Evolutionary conservation across 2,797 vertebrate species (phyloP).

Genomic region (Limosa lapponica): DNA sequence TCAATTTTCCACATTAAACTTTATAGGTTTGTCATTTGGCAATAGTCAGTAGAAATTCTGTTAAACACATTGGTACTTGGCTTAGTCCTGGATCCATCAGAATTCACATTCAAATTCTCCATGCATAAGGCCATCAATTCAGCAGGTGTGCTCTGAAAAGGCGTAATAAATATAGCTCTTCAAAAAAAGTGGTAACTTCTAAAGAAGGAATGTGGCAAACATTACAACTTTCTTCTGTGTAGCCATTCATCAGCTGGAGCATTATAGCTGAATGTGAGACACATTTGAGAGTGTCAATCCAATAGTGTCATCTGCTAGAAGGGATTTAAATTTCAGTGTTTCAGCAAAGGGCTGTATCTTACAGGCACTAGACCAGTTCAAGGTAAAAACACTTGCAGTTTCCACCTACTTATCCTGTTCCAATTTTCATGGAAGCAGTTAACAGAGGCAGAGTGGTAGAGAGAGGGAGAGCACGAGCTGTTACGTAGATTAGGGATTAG

Average conservation of each 20-base stretch:
- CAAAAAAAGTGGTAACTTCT: neutral
- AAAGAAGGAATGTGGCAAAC: neutral
- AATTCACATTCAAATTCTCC: neutral
- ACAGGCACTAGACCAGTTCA: neutral
- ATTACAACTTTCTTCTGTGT: neutral
- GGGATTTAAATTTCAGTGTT: neutral
- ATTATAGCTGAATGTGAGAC: neutral
- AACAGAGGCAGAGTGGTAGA: neutral
- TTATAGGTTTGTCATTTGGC: neutral
- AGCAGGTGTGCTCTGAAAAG: neutral
- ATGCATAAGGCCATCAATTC: neutral
- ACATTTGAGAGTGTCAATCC: neutral
- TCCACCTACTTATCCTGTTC: neutral
- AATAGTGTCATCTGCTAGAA: neutral
- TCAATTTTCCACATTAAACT: neutral
- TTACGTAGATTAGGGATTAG: neutral
- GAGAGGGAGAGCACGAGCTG: rapidly evolving
- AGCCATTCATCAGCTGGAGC: neutral
- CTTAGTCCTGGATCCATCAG: neutral
- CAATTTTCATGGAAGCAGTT: neutral
- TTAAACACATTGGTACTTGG: neutral
- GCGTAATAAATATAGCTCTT: neutral
- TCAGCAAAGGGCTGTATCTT: neutral
- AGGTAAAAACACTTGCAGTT: neutral
- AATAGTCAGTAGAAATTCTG: neutral